A percentile compares a stretch with the other conserved stretches of the same genome.
Evolutionary conservation across 1,140 invertebrate species (phyloP).

Genomic region (Temnothorax curvispinosus): DNA sequence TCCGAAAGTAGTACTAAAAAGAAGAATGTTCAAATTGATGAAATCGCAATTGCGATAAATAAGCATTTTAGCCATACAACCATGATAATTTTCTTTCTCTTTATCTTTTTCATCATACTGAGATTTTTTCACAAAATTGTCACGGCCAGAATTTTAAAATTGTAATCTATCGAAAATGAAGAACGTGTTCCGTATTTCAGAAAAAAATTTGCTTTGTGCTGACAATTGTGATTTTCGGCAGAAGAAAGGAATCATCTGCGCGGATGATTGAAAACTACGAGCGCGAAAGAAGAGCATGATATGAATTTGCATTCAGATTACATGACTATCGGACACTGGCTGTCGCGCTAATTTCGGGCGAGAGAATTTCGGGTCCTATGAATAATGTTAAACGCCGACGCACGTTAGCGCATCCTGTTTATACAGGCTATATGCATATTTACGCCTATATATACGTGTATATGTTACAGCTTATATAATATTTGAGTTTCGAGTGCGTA

Average conservation of each 20-base stretch:
- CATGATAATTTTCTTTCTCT: neutral
- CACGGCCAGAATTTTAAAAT: neutral
- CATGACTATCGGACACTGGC: conserved; percentile 41
- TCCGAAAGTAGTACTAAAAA: neutral
- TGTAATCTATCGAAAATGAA: neutral
- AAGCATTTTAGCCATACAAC: neutral
- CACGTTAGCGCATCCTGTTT: conserved; percentile 58
- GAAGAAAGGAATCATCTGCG: conserved; percentile 16
- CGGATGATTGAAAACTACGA: conserved; percentile 48
- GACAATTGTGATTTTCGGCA: neutral
- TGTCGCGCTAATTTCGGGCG: conserved; percentile 65
- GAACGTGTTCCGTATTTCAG: neutral
- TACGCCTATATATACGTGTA: conserved; percentile 45
- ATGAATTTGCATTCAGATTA: conserved; percentile 60
- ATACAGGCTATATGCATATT: conserved; percentile 62
- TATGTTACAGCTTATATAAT: conserved; percentile 54
- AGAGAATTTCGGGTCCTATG: conserved; percentile 53
- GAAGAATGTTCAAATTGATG: neutral
- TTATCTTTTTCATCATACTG: neutral
- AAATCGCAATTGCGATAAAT: neutral
- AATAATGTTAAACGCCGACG: conserved; percentile 65
- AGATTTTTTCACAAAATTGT: neutral
- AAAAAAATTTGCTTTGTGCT: neutral
- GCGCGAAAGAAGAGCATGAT: conserved; percentile 30
- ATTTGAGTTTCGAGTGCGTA: conserved; percentile 54